These are phyloP conservation scores for Spheniscus mendiculus DNA, from an alignment of 2,113 vertebrate genomes.

Conservation along the genomic window DNA sequence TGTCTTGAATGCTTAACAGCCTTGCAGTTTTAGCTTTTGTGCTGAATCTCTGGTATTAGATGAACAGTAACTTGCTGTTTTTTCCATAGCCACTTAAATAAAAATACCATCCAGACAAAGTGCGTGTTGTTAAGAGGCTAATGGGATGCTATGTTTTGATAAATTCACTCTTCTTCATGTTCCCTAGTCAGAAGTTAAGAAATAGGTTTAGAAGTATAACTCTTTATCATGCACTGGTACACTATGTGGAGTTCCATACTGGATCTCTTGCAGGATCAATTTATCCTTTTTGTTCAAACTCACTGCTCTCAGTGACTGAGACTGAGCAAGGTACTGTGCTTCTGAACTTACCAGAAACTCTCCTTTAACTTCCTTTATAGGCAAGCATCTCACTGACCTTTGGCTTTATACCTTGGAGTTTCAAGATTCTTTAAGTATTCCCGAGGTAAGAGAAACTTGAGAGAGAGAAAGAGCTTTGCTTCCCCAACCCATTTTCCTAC, in stretches of 20 bases:
- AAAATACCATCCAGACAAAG: background rate
- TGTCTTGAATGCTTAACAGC: background rate
- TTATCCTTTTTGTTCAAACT: slow-evolving; percentile 42
- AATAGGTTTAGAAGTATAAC: background rate
- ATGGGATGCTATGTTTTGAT: background rate
- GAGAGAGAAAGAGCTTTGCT: slow-evolving; percentile 31
- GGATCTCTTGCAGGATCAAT: background rate
- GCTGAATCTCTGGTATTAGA: background rate
- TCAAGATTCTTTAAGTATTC: slow-evolving; percentile 65
- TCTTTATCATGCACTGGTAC: background rate
- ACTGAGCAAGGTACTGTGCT: slow-evolving; percentile 43
- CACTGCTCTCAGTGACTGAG: slow-evolving; percentile 58
- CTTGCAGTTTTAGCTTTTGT: background rate
- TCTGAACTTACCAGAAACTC: slow-evolving; percentile 65
- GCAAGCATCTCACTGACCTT: slow-evolving; percentile 63
- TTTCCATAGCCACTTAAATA: background rate
- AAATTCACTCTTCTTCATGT: background rate
- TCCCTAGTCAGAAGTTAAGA: background rate
- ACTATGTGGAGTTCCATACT: background rate
- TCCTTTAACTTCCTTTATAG: slow-evolving; percentile 70
- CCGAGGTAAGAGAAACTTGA: slow-evolving; percentile 59
- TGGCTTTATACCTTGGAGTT: slow-evolving; percentile 65
- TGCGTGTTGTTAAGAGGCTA: background rate
- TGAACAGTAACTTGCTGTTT: background rate
- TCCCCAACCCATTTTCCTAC: background rate